Conservation (phyloP, 2,113 vertebrate species). For the Caranx melampygus region DNA sequence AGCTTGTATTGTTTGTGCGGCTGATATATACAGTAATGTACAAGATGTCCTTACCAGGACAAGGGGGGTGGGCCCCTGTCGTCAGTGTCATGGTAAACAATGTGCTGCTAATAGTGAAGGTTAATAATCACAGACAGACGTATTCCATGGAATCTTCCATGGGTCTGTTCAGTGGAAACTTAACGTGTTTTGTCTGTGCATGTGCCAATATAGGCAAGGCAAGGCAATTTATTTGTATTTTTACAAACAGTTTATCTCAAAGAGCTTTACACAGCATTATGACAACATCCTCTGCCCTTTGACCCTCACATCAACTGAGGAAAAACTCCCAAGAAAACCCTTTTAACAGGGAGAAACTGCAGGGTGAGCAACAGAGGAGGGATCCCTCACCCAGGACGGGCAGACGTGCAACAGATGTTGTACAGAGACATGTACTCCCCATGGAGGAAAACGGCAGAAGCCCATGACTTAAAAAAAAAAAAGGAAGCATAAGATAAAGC, state of each 20-base stretch:
- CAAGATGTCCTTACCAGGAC: slow-evolving; percentile 15
- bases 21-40: background rate
- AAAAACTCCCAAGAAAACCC: no score
- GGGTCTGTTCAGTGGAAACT: background rate
- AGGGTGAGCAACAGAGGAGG: no score
- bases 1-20: slow-evolving; percentile 33
- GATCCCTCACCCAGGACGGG: no score
- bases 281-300: no score
- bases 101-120: background rate
- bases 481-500: background rate
- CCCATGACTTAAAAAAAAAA: background rate
- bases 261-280: no score
- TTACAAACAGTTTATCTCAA: no score
- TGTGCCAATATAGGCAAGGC: background rate
- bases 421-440: background rate
- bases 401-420: no score
- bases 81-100: background rate
- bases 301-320: no score
- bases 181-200: background rate
- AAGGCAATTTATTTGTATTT: background rate
- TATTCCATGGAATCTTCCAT: background rate
- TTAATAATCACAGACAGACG: background rate
- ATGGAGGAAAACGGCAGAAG: background rate
- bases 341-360: no score
- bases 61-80: background rate